These are phyloP conservation scores for Terrapene triunguis DNA, from an alignment of 2,113 vertebrate genomes.

Conservation along the genomic window DNA sequence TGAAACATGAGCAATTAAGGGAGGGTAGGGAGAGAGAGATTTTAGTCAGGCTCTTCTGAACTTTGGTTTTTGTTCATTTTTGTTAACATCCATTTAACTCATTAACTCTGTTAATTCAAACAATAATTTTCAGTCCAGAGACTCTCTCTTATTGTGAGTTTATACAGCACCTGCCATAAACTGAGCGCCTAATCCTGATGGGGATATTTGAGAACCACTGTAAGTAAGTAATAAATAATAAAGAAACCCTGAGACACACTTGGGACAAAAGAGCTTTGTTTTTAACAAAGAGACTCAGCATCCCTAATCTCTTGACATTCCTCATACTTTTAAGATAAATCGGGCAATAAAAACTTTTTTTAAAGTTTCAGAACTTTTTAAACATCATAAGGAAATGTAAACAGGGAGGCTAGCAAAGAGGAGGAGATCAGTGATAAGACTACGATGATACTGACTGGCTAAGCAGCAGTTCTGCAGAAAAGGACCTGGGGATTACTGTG, in stretches of 20 bases:
- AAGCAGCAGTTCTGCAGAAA: no score
- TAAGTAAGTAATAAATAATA: not conserved
- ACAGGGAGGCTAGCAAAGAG: not conserved
- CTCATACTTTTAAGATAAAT: not conserved
- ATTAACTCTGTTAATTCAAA: not conserved
- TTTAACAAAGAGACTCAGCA: not conserved
- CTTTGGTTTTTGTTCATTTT: not conserved
- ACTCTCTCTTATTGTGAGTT: not conserved
- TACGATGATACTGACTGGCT: not conserved
- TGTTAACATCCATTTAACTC: rapidly evolving
- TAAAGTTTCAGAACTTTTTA: not conserved
- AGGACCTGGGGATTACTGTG: no score
- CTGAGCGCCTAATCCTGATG: not conserved
- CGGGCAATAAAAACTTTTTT: not conserved
- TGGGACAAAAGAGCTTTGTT: not conserved
- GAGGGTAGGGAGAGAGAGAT: not conserved
- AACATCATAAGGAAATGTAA: not conserved
- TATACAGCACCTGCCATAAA: not conserved
- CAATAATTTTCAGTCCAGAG: not conserved
- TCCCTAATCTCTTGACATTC: not conserved
- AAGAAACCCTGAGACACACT: not conserved
- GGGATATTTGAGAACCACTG: not conserved
- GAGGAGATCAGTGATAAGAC: not conserved
- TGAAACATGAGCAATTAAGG: not conserved
- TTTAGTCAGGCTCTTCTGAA: not conserved